Conservation (phyloP, 37 sponge, comb jelly and placozoan species). For the Eunapius fragilis region DNA sequence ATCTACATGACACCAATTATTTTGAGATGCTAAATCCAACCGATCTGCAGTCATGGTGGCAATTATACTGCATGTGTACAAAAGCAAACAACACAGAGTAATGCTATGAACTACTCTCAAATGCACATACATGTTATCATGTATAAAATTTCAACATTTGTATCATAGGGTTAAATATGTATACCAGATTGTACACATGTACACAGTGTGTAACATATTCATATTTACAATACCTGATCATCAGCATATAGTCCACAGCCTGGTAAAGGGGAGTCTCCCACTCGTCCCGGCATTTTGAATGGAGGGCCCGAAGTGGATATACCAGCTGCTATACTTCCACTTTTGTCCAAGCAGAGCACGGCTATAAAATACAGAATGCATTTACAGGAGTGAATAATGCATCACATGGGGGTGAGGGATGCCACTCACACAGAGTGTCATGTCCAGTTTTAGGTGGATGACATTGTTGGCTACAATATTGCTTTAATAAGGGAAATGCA, state of each 20-base stretch:
- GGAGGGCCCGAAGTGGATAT: slow-evolving; percentile 85
- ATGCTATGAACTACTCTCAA: too few relatives aligned
- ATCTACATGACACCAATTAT: too few relatives aligned
- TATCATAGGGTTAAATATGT: too few relatives aligned
- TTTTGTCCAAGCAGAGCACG: slow-evolving; percentile 62
- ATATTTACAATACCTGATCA: slow-evolving; percentile 21
- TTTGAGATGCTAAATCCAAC: too few relatives aligned
- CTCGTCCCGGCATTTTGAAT: slow-evolving; percentile 70
- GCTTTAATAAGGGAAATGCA: background rate
- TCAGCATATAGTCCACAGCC: slow-evolving; percentile 87
- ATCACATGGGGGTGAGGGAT: background rate
- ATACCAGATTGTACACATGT: too few relatives aligned
- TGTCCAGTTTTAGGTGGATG: slow-evolving; percentile 29
- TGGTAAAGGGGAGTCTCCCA: slow-evolving; percentile 85
- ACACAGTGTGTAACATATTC: background rate
- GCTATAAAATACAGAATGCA: slow-evolving; percentile 28
- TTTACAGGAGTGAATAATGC: background rate
- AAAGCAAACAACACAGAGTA: too few relatives aligned
- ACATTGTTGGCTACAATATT: background rate
- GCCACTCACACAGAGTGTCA: slow-evolving; percentile 58
- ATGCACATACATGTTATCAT: too few relatives aligned
- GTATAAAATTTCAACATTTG: too few relatives aligned
- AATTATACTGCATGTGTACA: too few relatives aligned
- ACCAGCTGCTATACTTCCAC: slow-evolving; percentile 52
- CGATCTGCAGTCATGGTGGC: too few relatives aligned